phyloP scores from a whole-genome alignment of 1,140 invertebrate species.

The Hesperophylax magnus region DNA sequence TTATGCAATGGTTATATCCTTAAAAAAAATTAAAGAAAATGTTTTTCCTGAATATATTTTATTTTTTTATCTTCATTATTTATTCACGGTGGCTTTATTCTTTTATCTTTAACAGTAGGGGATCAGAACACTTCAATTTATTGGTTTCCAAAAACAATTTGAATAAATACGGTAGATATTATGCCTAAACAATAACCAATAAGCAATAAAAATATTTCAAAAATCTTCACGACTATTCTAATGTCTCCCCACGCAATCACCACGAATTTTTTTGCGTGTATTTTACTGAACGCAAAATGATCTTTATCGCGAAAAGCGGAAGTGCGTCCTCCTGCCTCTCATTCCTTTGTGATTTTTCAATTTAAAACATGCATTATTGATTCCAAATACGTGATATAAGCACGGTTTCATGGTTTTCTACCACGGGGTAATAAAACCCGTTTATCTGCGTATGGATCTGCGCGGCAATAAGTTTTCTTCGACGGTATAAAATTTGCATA shows the following conservation, averaged over 20 bases:
- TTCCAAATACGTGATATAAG: conserved; percentile 32
- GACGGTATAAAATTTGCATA: conserved; percentile 55
- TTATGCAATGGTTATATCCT: too few relatives aligned
- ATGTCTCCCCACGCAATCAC: conserved; percentile 7
- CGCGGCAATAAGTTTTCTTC: conserved; percentile 51
- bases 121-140: too few relatives aligned
- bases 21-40: too few relatives aligned
- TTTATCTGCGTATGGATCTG: conserved; percentile 48
- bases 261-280: background rate
- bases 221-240: background rate
- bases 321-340: background rate
- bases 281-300: background rate
- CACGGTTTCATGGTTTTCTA: background rate
- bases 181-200: conserved; percentile 7
- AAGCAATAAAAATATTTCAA: conserved; percentile 11
- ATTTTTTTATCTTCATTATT: too few relatives aligned
- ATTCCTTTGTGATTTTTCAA: conserved; percentile 18
- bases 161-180: background rate
- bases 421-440: conserved; percentile 36
- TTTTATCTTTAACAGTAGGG: too few relatives aligned
- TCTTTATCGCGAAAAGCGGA: conserved; percentile 1
- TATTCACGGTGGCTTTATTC: too few relatives aligned
- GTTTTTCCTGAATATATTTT: too few relatives aligned
- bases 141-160: background rate
- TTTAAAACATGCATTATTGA: conserved; percentile 46